Base-by-base conservation (phyloP, 2,888 invertebrate species). In the Esperia sulphurella region DNA sequence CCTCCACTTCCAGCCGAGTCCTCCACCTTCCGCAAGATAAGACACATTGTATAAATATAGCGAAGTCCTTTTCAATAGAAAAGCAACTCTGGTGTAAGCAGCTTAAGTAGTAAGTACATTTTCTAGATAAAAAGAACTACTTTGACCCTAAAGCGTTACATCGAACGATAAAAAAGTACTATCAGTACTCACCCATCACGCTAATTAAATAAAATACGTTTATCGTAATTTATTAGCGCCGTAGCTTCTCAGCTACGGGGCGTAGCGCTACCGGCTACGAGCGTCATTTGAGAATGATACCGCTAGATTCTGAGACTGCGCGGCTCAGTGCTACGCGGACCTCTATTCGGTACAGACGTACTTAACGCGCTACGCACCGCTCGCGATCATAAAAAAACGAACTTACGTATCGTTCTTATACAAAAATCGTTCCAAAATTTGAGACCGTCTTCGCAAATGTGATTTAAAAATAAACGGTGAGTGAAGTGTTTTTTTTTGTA, bases 291-390 rank as follows among this genome's bases (percentile, higher is more conserved):
- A 63, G 68, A 68, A 63, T 60, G 67, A 63, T 72, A 68, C 58
- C 50, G 39, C 61, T 65, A 67, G 71, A 71, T 64, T 77, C 75
- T 77, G 86, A 86, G 86, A 78, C 84, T 85, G 85, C 86, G 86
- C 86, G 82, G 60, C 69, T 61, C 81, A 86, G 86, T 86, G 59
- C 70, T 71, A 70, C 76, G 71, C 68, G 68, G 63, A 62, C 65
- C 51, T 60, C 64, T 59, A 60, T 54, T 52, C 58, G 49, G 69
- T 53, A 49, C 61, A 58, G 69, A 71, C 77, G 79, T 44, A 43
- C 42, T 9, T 9, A 28, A 45, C 41, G 37, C 42, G 30, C 33
- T 41, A 28, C 31, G 31, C n/a, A 28, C 10, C 49, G 50, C 46
- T 46, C 43, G 50, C 38, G 30, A 29, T 46, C 21, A 21, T 21